Percentiles rank a stretch among this genome's conserved stretches.
Evolutionary conservation across 2,113 vertebrate genomes (phyloP).

Genomic region (Poicephalus gulielmi): DNA sequence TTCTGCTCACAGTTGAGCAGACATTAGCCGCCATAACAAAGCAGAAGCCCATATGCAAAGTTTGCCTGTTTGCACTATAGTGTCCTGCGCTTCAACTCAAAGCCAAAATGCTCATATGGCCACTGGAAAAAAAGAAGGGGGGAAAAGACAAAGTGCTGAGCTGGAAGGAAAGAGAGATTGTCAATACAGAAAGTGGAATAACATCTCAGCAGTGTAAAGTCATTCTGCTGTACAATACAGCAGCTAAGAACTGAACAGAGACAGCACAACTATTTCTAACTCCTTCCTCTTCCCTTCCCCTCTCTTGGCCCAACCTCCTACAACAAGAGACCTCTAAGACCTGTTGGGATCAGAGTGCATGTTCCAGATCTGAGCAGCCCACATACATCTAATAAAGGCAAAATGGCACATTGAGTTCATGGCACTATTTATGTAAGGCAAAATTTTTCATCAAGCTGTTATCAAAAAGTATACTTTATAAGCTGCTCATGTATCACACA

Average conservation of each 20-base stretch:
- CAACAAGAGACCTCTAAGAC: rapidly evolving
- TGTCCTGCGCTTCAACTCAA: constrained; percentile 26
- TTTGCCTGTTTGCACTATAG: constrained; percentile 39
- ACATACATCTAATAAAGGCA: background rate
- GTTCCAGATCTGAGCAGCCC: background rate
- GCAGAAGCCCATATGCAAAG: constrained; percentile 51
- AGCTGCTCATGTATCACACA: background rate
- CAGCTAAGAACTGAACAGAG: background rate
- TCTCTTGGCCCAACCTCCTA: background rate
- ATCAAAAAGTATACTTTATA: background rate
- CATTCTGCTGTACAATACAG: background rate
- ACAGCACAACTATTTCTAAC: background rate
- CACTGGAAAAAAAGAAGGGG: background rate
- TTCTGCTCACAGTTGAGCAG: constrained; percentile 29
- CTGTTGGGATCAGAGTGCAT: background rate
- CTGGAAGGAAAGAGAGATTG: background rate
- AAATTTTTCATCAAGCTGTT: background rate
- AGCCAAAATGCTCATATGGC: constrained; percentile 57
- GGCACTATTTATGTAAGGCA: background rate
- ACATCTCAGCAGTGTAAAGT: background rate
- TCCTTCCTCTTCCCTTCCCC: background rate
- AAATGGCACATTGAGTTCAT: background rate
- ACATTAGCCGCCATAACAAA: constrained; percentile 16
- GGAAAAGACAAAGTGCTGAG: background rate
- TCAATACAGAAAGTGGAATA: background rate